phyloP scores from a whole-genome alignment of 2,797 vertebrate species.

The Tokudaia tokunoshimensis region DNA sequence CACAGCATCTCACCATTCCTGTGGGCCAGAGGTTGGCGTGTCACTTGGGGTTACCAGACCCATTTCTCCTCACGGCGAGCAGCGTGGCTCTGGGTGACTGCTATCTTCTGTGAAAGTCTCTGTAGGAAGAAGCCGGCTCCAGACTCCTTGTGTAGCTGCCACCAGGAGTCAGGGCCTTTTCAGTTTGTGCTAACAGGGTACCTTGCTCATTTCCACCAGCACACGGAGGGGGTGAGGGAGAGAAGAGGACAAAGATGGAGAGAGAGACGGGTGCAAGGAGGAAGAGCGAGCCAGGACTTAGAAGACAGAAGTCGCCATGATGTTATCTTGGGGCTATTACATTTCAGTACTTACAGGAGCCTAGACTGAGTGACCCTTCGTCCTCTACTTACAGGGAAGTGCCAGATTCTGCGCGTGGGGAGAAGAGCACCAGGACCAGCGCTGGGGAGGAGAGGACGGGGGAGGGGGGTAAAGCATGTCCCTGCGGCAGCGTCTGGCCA shows the following conservation, averaged over 20 bases:
- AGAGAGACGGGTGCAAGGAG: background rate
- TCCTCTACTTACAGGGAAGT: background rate
- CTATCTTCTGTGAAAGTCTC: background rate
- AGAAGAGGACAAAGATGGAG: background rate
- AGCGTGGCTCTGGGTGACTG: background rate
- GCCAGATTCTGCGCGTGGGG: background rate
- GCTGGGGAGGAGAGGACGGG: fast-evolving
- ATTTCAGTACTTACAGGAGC: background rate
- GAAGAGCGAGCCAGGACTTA: no score
- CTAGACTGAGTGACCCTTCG: background rate
- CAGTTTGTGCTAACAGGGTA: no score
- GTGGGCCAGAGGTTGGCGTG: background rate
- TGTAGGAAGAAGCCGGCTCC: background rate
- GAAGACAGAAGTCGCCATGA: background rate
- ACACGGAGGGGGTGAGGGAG: background rate
- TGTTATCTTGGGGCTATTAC: background rate
- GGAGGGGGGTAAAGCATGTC: no score
- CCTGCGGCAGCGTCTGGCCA: background rate
- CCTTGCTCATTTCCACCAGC: background rate
- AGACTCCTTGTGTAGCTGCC: background rate
- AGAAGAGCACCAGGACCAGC: background rate
- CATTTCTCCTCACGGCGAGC: background rate
- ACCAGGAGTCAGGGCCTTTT: background rate
- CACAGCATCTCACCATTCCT: background rate
- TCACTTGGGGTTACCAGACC: background rate